phyloP scores from a whole-genome alignment of 1,140 invertebrate genomes.

The Wasmannia auropunctata region DNA sequence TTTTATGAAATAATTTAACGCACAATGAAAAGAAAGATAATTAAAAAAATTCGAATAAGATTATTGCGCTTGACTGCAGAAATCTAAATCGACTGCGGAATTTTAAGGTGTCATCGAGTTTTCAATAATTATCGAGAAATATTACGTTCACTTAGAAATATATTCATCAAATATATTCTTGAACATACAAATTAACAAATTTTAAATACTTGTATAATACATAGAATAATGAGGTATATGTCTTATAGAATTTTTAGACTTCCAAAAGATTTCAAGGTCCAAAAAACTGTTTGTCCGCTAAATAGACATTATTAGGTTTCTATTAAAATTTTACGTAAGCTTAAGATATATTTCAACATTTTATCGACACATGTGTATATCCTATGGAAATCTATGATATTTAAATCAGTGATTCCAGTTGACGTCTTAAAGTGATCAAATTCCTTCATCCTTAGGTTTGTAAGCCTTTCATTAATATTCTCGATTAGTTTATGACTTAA shows the following conservation, averaged over 20 bases:
- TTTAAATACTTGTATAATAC: background rate
- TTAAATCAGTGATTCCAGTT: too few relatives aligned
- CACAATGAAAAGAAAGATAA: too few relatives aligned
- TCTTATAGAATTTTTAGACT: background rate
- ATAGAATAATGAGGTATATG: background rate
- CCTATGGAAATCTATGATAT: too few relatives aligned
- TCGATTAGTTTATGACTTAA: too few relatives aligned
- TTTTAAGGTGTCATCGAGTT: background rate
- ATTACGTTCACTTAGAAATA: background rate
- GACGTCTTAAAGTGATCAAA: background rate
- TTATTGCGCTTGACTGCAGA: background rate
- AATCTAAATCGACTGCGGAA: background rate
- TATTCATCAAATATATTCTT: background rate
- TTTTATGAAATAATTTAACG: background rate
- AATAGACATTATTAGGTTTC: too few relatives aligned
- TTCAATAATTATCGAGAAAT: background rate
- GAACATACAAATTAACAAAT: background rate
- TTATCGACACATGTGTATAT: too few relatives aligned
- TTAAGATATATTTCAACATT: too few relatives aligned
- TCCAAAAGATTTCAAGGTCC: background rate
- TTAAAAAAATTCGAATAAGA: background rate
- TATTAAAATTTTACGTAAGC: too few relatives aligned
- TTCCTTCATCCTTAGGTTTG: background rate
- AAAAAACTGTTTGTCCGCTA: background rate
- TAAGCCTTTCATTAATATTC: too few relatives aligned